Evolutionary conservation across 2,113 vertebrate genomes (phyloP), one percentile per base, ranked within the genome.

Genomic region (Prietella phreatophila): DNA sequence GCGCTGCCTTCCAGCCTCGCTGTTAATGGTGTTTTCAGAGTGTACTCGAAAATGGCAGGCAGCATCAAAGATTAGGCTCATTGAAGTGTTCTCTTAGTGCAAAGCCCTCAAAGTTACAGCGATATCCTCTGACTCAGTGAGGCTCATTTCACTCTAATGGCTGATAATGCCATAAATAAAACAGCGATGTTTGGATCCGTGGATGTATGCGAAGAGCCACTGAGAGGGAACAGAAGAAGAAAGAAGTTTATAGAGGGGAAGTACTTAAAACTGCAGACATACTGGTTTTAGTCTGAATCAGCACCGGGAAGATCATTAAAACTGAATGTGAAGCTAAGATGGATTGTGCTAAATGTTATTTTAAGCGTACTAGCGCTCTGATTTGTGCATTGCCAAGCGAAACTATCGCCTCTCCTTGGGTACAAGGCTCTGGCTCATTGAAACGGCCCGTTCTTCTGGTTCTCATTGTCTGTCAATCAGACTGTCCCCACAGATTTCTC

Each of bases 161-260:
- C 83, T 81, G 82, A 88, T 89, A 87, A 82, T 90, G 78, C 82
- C 76, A 89, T 88, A 88, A 89, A 90, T 90, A 90, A 90, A 88
- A 82, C 83, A 87, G 69, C 63, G 83, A 80, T 69, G 50, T 83
- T 67, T 73, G 69, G 82, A 67, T 63, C 42, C 17, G 60, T 65
- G 83, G 82, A 85, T 69, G 82, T 56, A 60, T 25, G 19, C 61
- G 2, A n/a, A 78, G 75, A 76, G 47, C 82, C 73, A 63, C 60
- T 42, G 80, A 88, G 84, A 86, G 79, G 65, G 86, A 87, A 87
- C 47, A 75, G 69, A 50, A 42, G 36, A 87, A 60, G 47, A 27
- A 87, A 71, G 58, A 78, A 30, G 47, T 84, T 60, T 78, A 47
- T 55, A 73, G 39, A 84, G 55, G 47, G 69, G 86, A 83, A 65